phyloP scores from a whole-genome alignment of 2,888 invertebrate species.

The Aporophyla nigra region DNA sequence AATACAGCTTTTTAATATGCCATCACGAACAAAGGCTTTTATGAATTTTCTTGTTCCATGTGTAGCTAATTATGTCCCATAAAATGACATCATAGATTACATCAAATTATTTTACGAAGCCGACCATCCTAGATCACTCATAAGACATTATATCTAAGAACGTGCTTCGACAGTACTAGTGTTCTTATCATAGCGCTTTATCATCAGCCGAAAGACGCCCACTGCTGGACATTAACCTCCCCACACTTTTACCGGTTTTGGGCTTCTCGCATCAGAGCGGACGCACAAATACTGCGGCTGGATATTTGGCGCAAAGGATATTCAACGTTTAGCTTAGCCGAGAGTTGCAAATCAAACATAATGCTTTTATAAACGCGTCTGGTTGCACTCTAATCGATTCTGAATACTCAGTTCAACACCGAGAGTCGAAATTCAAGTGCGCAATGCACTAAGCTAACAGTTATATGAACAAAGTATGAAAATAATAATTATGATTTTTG shows the following conservation, averaged over 20 bases:
- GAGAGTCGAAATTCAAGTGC: no score
- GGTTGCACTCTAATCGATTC: no score
- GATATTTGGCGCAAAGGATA: no score
- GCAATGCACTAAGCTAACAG: neutral
- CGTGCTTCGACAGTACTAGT: conserved; percentile 32
- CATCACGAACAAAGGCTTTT: neutral
- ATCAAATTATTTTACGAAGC: conserved; percentile 31
- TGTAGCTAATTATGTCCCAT: neutral
- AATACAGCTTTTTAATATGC: neutral
- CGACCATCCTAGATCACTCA: conserved; percentile 7
- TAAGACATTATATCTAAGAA: conserved; percentile 38
- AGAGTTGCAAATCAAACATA: no score
- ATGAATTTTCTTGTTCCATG: neutral
- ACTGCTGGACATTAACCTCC: no score
- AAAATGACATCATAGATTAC: neutral
- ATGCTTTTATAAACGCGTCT: no score
- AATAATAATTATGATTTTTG: neutral
- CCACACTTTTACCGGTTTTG: no score
- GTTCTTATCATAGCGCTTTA: conserved; percentile 21
- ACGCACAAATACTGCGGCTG: no score
- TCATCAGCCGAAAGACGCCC: no score
- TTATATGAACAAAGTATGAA: neutral
- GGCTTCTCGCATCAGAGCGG: no score
- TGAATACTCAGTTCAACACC: no score
- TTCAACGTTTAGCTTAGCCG: no score